Conservation (phyloP, 2,113 vertebrate genomes). For the Todiramphus saurophagus region DNA sequence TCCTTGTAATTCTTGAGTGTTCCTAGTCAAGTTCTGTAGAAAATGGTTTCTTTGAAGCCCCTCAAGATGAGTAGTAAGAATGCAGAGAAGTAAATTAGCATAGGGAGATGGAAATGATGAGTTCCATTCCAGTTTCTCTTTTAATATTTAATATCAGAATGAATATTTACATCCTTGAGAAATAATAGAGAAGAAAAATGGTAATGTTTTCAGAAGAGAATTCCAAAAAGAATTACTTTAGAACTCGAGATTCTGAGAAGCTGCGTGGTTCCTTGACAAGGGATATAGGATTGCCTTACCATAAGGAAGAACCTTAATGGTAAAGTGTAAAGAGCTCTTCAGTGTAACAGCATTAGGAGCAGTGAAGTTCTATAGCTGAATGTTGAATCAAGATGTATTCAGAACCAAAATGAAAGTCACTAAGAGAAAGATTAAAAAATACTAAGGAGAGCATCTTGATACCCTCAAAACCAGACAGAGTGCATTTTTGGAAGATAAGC, state of each 20-base stretch:
- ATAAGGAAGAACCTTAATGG: neutral
- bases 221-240: neutral
- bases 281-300: neutral
- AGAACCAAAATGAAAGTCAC: neutral
- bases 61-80: neutral
- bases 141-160: constrained; percentile 25
- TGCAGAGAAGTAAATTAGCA: neutral
- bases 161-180: neutral
- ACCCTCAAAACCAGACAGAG: neutral
- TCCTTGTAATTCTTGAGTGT: neutral
- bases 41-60: neutral
- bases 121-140: neutral
- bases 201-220: neutral
- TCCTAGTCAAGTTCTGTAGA: neutral
- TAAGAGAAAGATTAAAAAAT: neutral
- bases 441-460: neutral
- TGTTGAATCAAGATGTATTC: neutral
- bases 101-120: neutral
- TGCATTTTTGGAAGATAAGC: neutral
- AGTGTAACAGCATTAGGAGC: neutral
- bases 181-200: neutral
- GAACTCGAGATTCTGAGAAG: neutral
- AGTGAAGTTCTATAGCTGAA: neutral
- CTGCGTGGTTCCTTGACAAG: neutral
- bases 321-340: neutral